A percentile compares a stretch with the other conserved stretches of the same genome.
Evolutionary conservation across 2,888 invertebrate genomes (phyloP).

Genomic region (Epirrhoe tristata): DNA sequence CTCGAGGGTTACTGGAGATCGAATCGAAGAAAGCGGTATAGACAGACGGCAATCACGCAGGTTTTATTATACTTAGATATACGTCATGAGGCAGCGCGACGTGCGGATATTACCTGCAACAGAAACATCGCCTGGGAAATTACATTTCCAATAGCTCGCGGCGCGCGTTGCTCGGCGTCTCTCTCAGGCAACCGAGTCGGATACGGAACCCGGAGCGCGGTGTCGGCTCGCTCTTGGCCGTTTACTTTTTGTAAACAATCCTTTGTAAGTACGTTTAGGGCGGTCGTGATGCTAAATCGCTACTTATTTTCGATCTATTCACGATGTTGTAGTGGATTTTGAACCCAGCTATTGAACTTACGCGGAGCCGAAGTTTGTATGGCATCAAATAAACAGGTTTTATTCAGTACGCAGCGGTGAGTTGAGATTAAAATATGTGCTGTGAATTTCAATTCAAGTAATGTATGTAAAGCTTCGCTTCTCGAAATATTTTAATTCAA

Average conservation of each 20-base stretch:
- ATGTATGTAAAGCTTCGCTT: constrained; percentile 17
- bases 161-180: constrained; percentile 12
- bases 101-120: constrained; percentile 15
- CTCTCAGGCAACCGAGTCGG: constrained; percentile 4
- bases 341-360: constrained; percentile 6
- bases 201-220: constrained; percentile 14
- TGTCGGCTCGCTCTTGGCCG: constrained; percentile 9
- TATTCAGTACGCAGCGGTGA: constrained; percentile 13
- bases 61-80: constrained; percentile 15
- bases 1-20: constrained; percentile 12
- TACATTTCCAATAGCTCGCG: constrained; percentile 17
- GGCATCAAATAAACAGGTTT: constrained; percentile 23
- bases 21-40: constrained; percentile 7
- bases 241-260: constrained; percentile 18
- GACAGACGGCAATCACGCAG: constrained; percentile 6
- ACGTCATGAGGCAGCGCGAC: constrained; percentile 12
- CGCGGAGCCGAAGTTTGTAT: constrained; percentile 6
- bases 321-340: constrained; percentile 5
- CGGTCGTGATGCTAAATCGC: constrained; percentile 13
- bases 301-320: constrained; percentile 23
- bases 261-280: constrained; percentile 20
- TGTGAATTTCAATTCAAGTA: constrained; percentile 12
- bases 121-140: constrained; percentile 27
- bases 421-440: constrained; percentile 16
- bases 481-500: constrained; percentile 14